phyloP scores from a whole-genome alignment of 2,888 invertebrate species.

The Priapulus caudatus region DNA sequence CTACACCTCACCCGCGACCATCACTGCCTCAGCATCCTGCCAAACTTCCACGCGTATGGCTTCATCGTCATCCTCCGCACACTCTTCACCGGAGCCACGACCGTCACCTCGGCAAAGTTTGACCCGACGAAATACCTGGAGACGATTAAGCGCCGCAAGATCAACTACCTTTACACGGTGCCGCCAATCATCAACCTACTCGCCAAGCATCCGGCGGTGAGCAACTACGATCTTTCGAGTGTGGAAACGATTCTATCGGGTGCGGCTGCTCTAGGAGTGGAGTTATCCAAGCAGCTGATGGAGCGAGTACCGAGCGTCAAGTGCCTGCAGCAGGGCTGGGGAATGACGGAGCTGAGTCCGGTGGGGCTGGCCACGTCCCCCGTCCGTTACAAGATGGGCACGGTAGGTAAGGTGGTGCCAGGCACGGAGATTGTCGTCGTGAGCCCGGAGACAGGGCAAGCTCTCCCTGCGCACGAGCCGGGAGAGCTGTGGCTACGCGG shows the following conservation, averaged over 20 bases:
- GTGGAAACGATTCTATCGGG: slow-evolving; percentile 58
- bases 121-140: slow-evolving; percentile 55
- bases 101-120: slow-evolving; percentile 60
- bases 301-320: slow-evolving; percentile 24
- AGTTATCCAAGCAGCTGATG: slow-evolving; percentile 49
- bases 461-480: slow-evolving; percentile 49
- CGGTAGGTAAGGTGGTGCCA: not conserved
- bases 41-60: slow-evolving; percentile 73
- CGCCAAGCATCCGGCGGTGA: slow-evolving; percentile 51
- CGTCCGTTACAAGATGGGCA: not conserved
- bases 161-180: slow-evolving; percentile 51
- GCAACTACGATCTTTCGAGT: slow-evolving; percentile 59
- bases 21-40: slow-evolving; percentile 51
- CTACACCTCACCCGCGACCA: not conserved
- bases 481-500: slow-evolving; percentile 79
- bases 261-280: slow-evolving; percentile 66
- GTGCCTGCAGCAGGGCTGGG: not conserved
- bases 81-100: slow-evolving; percentile 51
- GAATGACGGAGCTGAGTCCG: not conserved
- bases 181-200: slow-evolving; percentile 69
- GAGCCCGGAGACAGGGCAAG: slow-evolving; percentile 43
- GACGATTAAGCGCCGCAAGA: slow-evolving; percentile 51
- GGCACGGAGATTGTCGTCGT: slow-evolving; percentile 27
- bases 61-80: slow-evolving; percentile 49
- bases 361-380: not conserved